Base-by-base conservation (phyloP, 2,797 vertebrate genomes). In the Sebastes kiyomatsui region DNA sequence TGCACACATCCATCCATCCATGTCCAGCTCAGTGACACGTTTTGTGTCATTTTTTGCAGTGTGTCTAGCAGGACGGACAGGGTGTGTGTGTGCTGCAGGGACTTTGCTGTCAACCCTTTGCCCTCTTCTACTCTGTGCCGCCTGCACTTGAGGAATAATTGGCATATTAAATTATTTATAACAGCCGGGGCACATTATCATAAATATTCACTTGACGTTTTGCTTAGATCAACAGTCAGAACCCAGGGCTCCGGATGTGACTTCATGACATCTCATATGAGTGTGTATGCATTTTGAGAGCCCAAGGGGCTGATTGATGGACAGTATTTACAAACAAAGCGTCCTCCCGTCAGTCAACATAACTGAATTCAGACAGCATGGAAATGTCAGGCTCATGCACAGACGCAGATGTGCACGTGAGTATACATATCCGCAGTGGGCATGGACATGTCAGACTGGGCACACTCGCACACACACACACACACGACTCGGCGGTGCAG, bases 151-250 rank as follows among this genome's bases (percentile, higher is more conserved):
- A 88, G 72, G 84, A 91, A 93, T 94, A 93, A 94, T 93, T 95
- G 93, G 84, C 88, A 88, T 77, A 71, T 91, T 93, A 82, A 92
- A 94, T 92, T 74, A 94, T 94, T 94, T 88, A 91, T 93, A 92
- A 90, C 79, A 90, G 89, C 81, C 89, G 60, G 82, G 81, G 78
- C 79, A 83, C 87, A 93, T 93, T 93, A 90, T 90, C 87, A 94
- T 93, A 92, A 93, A 93, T 90, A 93, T 91, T 91, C 93, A 88
- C 89, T 90, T 80, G 77, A 91, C 75, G 83, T 88, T 91, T 88
- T 84, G 81, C 87, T 91, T 90, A 88, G 83, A 94, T 94, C 93
- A 92, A 93, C 94, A 92, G 88, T 91, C 88, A 84, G 82, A 90
- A 90, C 88, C 71, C 35, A 70, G 80, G 61, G 83, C 79, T 83